A percentile compares a stretch with the other conserved stretches of the same genome.
These are phyloP conservation scores for Helleia helle DNA, from an alignment of 2,888 invertebrate species.

Conservation along the genomic window DNA sequence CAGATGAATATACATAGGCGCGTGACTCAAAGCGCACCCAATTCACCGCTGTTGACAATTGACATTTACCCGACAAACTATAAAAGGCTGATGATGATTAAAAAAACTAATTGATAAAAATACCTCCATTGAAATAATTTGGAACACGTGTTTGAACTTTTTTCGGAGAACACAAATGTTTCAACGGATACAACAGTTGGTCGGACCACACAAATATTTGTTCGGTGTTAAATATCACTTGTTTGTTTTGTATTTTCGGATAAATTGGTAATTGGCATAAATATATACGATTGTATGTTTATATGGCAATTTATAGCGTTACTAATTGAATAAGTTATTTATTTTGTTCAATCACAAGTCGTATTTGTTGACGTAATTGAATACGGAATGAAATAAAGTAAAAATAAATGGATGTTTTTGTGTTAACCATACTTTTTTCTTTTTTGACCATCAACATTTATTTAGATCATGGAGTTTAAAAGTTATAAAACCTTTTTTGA, in stretches of 20 bases:
- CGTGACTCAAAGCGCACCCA: too few species aligned
- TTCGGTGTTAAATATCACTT: constrained; percentile 25
- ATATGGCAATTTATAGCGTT: not conserved
- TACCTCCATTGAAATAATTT: constrained; percentile 9
- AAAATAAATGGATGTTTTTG: too few species aligned
- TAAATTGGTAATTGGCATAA: not conserved
- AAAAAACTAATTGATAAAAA: not conserved
- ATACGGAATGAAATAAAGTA: too few species aligned
- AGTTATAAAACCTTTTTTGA: too few species aligned
- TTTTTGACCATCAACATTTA: too few species aligned
- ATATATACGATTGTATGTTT: not conserved
- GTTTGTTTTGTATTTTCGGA: constrained; percentile 21
- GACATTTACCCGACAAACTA: too few species aligned
- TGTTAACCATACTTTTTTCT: too few species aligned
- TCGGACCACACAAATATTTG: constrained; percentile 35
- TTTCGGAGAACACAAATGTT: constrained; percentile 24
- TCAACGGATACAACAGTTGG: constrained; percentile 25
- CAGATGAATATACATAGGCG: too few species aligned
- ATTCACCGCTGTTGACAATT: too few species aligned
- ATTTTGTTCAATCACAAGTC: not conserved
- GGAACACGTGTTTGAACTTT: constrained; percentile 20
- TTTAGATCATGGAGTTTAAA: too few species aligned
- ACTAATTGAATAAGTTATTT: constrained; percentile 4
- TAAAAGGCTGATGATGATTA: too few species aligned
- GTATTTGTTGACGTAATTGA: not conserved